A percentile compares a stretch with the other conserved stretches of the same genome.
phyloP scores from a whole-genome alignment of 1,140 invertebrate species.

The Drosophila pruinosa region DNA sequence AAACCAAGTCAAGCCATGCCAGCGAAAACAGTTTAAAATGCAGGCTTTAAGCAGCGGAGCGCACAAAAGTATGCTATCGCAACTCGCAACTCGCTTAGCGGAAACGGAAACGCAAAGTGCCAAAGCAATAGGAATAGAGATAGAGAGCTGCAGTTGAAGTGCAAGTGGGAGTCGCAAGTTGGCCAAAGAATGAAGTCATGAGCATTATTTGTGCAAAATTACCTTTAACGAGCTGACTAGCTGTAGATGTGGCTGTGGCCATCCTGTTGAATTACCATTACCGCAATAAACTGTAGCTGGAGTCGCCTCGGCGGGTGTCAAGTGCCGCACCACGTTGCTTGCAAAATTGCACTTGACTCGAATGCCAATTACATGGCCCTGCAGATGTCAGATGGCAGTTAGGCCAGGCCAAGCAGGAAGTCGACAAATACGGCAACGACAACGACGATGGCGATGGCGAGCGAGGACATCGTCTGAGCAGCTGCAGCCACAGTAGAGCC shows the following conservation, averaged over 20 bases:
- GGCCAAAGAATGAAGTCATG: slow-evolving; percentile 58
- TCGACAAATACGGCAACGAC: slow-evolving; percentile 33
- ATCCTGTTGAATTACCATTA: slow-evolving; percentile 77
- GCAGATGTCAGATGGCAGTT: slow-evolving; percentile 60
- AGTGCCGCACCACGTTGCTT: slow-evolving; percentile 49
- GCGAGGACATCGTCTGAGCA: slow-evolving; percentile 27
- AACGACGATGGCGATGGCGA: slow-evolving; percentile 1
- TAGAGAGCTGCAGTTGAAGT: too few relatives aligned
- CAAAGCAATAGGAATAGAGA: not conserved
- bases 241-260: slow-evolving; percentile 28
- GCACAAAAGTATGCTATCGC: slow-evolving; percentile 44
- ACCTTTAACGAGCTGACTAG: slow-evolving; percentile 81
- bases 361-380: slow-evolving; percentile 76
- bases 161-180: not conserved
- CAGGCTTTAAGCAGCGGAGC: slow-evolving; percentile 46
- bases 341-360: slow-evolving; percentile 79
- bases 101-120: slow-evolving; percentile 46
- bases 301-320: slow-evolving; percentile 13
- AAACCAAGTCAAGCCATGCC: slow-evolving; percentile 11
- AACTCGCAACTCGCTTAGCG: not conserved
- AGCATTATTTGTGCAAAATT: slow-evolving; percentile 80
- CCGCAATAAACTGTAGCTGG: slow-evolving; percentile 72
- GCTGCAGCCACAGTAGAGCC: not conserved
- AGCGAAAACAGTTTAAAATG: slow-evolving; percentile 43
- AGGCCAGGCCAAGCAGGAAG: slow-evolving; percentile 24